Evolutionary conservation across 1,140 invertebrate genomes (phyloP), one percentile per base, ranked within the genome.

Genomic region (Parapsyche elsis): DNA sequence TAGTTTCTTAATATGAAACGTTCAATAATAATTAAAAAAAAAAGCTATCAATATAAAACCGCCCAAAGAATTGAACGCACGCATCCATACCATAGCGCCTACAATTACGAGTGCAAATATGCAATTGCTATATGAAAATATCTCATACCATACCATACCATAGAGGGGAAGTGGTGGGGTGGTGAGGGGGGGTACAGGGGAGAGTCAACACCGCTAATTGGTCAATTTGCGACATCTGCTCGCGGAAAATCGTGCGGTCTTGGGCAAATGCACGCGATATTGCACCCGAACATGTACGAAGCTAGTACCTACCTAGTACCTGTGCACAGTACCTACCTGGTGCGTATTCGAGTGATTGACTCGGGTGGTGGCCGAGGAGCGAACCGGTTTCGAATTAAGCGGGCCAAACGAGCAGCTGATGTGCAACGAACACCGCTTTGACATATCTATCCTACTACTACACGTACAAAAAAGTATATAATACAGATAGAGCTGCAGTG

Each of bases 141-240:
- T 61, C 57, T 9, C 21, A 19, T 19, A 19, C 0, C 14, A 2
- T 61, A n/a, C 7, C 57, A 38, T 38, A 38, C 30, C 30, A 4
- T 1, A 38, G 30, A 38, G 7, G 30, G 30, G 30, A n/a, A n/a
- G n/a, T n/a, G n/a, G n/a, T n/a, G n/a, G n/a, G n/a, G n/a, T n/a
- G 30, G 30, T 38, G 7, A 38, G 30, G 7, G 30, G 30, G 64
- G 21, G 19, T 21, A 67, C 2, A 38, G 30, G 30, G 64, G 21
- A 61, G 64, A 67, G n/a, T 30, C 23, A 73, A 46, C n/a, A 46
- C 71, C 16, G 12, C 38, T 73, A 73, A 73, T 73, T 73, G 71
- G 71, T 73, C 71, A 73, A 73, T 73, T 73, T 73, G 45, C 19
- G 71, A 73, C 71, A 73, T 73, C 71, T 73, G 71, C 38, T 12